phyloP scores from a whole-genome alignment of 2,888 invertebrate genomes.

The Dryocosmus kuriphilus region DNA sequence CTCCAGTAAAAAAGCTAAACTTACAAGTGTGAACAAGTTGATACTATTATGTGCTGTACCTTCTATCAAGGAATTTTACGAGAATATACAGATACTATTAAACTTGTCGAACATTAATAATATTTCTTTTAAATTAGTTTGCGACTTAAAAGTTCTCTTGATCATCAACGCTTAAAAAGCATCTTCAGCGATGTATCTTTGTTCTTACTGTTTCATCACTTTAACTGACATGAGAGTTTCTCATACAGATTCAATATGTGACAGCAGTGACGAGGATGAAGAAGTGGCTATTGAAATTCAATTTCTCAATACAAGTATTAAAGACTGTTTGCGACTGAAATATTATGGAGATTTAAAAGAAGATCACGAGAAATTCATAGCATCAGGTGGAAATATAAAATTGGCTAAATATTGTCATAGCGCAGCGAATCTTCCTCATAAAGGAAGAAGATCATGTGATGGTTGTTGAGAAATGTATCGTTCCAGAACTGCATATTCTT shows the following conservation, averaged over 20 bases:
- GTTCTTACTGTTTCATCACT: no score
- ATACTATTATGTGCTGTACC: no score
- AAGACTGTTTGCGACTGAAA: constrained; percentile 14
- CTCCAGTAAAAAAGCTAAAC: constrained; percentile 27
- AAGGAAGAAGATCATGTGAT: no score
- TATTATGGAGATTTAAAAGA: constrained; percentile 16
- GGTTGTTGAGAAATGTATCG: no score
- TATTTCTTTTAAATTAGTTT: no score
- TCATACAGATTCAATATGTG: background rate
- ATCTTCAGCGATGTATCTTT: background rate
- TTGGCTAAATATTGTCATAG: no score
- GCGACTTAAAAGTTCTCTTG: background rate
- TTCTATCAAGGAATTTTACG: background rate
- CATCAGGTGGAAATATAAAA: background rate
- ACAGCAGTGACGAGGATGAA: constrained; percentile 4
- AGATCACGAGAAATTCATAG: background rate
- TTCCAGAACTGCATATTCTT: no score
- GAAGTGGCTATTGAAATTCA: background rate
- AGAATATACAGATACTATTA: no score
- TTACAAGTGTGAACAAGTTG: no score
- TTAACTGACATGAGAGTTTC: no score
- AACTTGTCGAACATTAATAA: no score
- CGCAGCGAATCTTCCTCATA: constrained; percentile 29
- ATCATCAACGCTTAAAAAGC: background rate
- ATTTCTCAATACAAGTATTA: background rate